Percentiles rank a stretch among this genome's conserved stretches.
These are phyloP conservation scores for Sebastes taczanowskii DNA, from an alignment of 2,797 vertebrate species.

Conservation along the genomic window DNA sequence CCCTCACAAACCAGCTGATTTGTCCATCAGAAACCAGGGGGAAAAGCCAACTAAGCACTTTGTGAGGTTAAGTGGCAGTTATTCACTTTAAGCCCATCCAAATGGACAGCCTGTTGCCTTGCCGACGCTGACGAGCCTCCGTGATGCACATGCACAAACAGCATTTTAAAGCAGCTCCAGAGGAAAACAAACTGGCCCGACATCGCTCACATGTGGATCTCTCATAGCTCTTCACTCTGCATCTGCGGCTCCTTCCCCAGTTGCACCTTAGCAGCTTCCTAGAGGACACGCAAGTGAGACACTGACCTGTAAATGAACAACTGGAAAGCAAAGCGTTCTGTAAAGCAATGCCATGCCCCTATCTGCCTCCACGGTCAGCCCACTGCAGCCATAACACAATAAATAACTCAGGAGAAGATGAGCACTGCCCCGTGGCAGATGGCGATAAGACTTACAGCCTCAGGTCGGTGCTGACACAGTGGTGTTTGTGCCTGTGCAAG, in stretches of 20 bases:
- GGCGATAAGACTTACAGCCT: conserved; percentile 73
- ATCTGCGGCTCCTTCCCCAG: conserved; percentile 14
- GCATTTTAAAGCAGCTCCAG: conserved; percentile 52
- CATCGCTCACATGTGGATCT: conserved; percentile 30
- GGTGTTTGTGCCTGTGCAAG: not conserved
- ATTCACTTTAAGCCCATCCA: conserved; percentile 75
- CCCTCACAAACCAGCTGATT: conserved; percentile 45
- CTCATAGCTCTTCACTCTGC: conserved; percentile 26
- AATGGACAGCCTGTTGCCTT: conserved; percentile 75
- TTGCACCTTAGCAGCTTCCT: conserved; percentile 16
- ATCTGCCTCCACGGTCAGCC: conserved; percentile 48
- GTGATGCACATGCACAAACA: conserved; percentile 69
- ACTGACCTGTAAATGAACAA: conserved; percentile 67
- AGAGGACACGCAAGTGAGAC: conserved; percentile 51
- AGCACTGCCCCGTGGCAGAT: conserved; percentile 76
- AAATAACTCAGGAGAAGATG: conserved; percentile 76
- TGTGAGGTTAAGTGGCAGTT: conserved; percentile 77
- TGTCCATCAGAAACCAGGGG: conserved; percentile 52
- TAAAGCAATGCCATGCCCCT: conserved; percentile 49
- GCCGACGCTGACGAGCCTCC: conserved; percentile 63
- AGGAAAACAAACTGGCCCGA: conserved; percentile 39
- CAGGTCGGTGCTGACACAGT: conserved; percentile 54
- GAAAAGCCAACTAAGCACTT: conserved; percentile 72
- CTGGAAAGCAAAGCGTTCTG: conserved; percentile 18
- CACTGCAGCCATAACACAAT: conserved; percentile 60